A percentile compares a stretch with the other conserved stretches of the same genome.
phyloP scores from a whole-genome alignment of 1,140 invertebrate species.

The Bombus haemorrhoidalis region DNA sequence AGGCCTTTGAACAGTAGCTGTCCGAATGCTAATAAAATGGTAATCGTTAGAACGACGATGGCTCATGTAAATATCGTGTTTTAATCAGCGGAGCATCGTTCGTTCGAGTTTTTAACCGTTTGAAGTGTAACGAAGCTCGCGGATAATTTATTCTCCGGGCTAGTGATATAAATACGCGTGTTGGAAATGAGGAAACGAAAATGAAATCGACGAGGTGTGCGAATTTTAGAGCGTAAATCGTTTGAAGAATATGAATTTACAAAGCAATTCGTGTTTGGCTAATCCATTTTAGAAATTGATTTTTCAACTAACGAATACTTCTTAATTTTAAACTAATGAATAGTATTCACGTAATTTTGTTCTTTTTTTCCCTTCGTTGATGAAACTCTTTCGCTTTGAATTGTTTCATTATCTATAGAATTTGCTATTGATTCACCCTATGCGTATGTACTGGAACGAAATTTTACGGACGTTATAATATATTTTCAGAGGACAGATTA shows the following conservation, averaged over 20 bases:
- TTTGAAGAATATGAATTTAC: background rate
- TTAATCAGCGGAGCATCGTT: constrained; percentile 3
- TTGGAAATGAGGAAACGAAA: background rate
- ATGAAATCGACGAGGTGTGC: background rate
- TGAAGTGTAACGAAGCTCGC: background rate
- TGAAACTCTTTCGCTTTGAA: too few relatives aligned
- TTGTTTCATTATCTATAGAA: too few relatives aligned
- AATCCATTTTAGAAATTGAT: too few relatives aligned
- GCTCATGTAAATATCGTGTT: constrained; percentile 13
- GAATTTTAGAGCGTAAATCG: background rate
- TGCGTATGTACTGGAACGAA: too few relatives aligned
- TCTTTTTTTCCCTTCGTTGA: too few relatives aligned
- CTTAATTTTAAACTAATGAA: too few relatives aligned
- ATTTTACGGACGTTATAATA: too few relatives aligned
- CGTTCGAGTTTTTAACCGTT: constrained; percentile 15
- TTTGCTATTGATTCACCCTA: too few relatives aligned
- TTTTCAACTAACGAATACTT: too few relatives aligned
- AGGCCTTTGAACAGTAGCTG: constrained; percentile 5
- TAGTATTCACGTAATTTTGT: too few relatives aligned
- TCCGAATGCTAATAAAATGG: constrained; percentile 31
- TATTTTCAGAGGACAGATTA: too few relatives aligned
- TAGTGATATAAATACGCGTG: background rate
- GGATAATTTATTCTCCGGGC: background rate
- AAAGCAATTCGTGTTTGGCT: background rate
- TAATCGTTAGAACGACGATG: constrained; percentile 15